A percentile compares a stretch with the other conserved stretches of the same genome.
These are phyloP conservation scores for Cyprinodon tularosa DNA, from an alignment of 2,113 vertebrate species.

Conservation along the genomic window DNA sequence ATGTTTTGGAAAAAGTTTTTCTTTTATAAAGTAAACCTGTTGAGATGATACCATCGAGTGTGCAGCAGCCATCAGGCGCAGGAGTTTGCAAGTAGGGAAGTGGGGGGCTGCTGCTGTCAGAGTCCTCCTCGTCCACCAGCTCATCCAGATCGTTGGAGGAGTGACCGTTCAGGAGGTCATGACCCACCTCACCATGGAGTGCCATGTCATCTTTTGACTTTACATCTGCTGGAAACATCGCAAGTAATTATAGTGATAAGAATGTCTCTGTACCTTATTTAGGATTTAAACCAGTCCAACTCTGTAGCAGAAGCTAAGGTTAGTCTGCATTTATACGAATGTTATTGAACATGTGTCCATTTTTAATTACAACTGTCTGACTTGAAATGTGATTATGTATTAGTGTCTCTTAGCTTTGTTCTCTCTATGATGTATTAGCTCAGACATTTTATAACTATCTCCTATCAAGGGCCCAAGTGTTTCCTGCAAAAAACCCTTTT, in stretches of 20 bases:
- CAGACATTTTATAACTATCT: too few relatives aligned
- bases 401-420: too few relatives aligned
- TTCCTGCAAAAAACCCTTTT: too few relatives aligned
- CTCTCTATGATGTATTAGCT: too few relatives aligned
- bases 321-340: too few relatives aligned
- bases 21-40: not conserved
- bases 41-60: conserved; percentile 85
- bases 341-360: too few relatives aligned
- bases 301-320: too few relatives aligned
- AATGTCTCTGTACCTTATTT: not conserved
- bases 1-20: not conserved
- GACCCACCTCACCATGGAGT: conserved; percentile 81
- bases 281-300: too few relatives aligned
- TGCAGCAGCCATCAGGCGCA: conserved; percentile 94
- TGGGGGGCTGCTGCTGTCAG: conserved; percentile 93
- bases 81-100: conserved; percentile 92
- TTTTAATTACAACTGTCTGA: too few relatives aligned
- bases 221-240: conserved; percentile 78
- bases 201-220: conserved; percentile 85
- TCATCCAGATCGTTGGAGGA: conserved; percentile 89
- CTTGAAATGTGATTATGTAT: too few relatives aligned
- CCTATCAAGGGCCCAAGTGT: too few relatives aligned
- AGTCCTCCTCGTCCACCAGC: conserved; percentile 89
- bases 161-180: conserved; percentile 83
- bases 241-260: not conserved